These are phyloP conservation scores for Scotopteryx bipunctaria DNA, from an alignment of 2,888 invertebrate species.

Conservation along the genomic window DNA sequence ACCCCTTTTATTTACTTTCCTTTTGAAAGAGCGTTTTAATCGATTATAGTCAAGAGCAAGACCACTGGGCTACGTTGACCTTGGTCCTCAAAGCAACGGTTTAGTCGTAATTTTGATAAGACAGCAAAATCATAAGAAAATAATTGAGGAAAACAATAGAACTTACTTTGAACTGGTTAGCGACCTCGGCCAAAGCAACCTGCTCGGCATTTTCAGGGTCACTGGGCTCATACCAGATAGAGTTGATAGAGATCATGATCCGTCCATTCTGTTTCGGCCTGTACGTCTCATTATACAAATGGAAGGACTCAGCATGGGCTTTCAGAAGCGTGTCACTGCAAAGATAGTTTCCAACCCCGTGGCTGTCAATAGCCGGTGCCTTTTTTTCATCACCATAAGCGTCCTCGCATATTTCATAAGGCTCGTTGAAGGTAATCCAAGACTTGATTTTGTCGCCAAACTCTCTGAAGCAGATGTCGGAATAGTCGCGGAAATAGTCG, in stretches of 20 bases:
- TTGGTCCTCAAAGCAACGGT: too few species aligned
- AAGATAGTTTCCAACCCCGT: conserved; percentile 85
- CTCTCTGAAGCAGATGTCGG: conserved; percentile 78
- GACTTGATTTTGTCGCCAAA: conserved; percentile 84
- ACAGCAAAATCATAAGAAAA: too few species aligned
- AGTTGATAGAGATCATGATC: conserved; percentile 80
- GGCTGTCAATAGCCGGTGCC: conserved; percentile 80
- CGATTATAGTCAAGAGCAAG: too few species aligned
- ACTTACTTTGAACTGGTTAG: conserved; percentile 78
- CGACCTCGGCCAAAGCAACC: conserved; percentile 72
- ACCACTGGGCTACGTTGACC: too few species aligned
- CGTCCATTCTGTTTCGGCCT: conserved; percentile 79
- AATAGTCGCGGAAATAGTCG: conserved; percentile 82
- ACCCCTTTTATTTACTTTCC: too few species aligned
- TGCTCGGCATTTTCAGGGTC: conserved; percentile 69
- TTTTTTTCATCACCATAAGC: conserved; percentile 80
- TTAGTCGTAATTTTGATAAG: too few species aligned
- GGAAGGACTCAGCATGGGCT: conserved; percentile 87
- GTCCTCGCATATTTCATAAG: conserved; percentile 79
- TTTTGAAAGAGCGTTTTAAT: too few species aligned
- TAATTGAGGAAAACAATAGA: too few species aligned
- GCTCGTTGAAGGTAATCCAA: conserved; percentile 89
- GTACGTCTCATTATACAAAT: conserved; percentile 82
- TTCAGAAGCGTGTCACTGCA: conserved; percentile 86
- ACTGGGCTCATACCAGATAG: conserved; percentile 80